Conservation (phyloP, 1,140 invertebrate genomes). For the Atta texana region DNA sequence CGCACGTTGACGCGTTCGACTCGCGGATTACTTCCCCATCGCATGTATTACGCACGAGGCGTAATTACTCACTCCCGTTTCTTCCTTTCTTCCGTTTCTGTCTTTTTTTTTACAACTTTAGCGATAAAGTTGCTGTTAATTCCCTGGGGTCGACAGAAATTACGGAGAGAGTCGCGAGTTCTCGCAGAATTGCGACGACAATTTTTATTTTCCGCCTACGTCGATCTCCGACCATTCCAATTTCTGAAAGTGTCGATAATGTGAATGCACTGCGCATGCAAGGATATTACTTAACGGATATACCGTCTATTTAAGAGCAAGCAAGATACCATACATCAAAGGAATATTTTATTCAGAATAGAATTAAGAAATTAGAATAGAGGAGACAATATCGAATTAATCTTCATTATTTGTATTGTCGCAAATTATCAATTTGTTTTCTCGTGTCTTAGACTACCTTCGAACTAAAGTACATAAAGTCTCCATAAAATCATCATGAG, state of each 20-base stretch:
- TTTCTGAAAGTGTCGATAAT: constrained; percentile 26
- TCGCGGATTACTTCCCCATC: constrained; percentile 35
- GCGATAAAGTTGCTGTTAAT: constrained; percentile 39
- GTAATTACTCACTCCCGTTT: not conserved
- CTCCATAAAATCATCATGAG: not conserved
- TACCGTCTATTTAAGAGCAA: not conserved
- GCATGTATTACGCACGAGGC: constrained; percentile 38
- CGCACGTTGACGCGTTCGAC: constrained; percentile 35
- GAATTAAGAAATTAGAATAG: not conserved
- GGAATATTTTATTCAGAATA: constrained; percentile 1
- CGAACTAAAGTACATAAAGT: too few species aligned
- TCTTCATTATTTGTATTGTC: not conserved
- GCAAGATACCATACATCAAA: not conserved
- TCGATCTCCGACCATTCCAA: constrained; percentile 25
- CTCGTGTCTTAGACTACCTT: not conserved
- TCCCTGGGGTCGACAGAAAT: constrained; percentile 31
- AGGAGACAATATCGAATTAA: not conserved
- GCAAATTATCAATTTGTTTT: not conserved
- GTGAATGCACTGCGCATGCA: not conserved
- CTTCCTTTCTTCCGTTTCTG: not conserved
- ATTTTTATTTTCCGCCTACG: constrained; percentile 43
- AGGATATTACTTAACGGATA: constrained; percentile 11
- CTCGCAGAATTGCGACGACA: constrained; percentile 30
- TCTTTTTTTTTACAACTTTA: constrained; percentile 37
- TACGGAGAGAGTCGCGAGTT: constrained; percentile 28